Conservation (phyloP, 2,888 invertebrate genomes). For the Plebejus anna region DNA sequence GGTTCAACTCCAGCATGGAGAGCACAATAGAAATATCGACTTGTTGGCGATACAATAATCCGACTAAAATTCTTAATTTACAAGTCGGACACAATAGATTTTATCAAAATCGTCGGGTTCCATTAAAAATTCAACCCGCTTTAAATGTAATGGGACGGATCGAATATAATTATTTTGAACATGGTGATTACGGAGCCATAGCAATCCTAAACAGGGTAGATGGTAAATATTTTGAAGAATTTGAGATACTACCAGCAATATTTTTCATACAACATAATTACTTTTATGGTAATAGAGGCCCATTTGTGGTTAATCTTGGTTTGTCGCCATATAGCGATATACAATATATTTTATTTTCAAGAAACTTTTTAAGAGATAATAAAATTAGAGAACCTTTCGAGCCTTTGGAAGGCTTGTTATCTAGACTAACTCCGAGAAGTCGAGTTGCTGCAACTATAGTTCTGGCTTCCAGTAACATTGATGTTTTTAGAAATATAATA, state of each 20-base stretch:
- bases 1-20: conserved; percentile 88
- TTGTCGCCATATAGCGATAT: conserved; percentile 91
- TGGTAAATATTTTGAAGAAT: conserved; percentile 85
- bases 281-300: conserved; percentile 92
- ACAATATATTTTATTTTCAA: conserved; percentile 90
- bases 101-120: conserved; percentile 86
- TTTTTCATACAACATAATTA: conserved; percentile 91
- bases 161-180: conserved; percentile 93
- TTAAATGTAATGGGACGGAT: conserved; percentile 88
- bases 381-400: conserved; percentile 92
- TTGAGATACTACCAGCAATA: conserved; percentile 85
- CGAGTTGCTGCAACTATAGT: conserved; percentile 96
- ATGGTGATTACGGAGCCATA: conserved; percentile 90
- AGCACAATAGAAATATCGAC: conserved; percentile 91
- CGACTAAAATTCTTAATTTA: conserved; percentile 77
- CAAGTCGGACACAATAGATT: conserved; percentile 94
- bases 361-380: conserved; percentile 93
- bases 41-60: conserved; percentile 85
- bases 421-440: conserved; percentile 91
- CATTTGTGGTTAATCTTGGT: conserved; percentile 92
- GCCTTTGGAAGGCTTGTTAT: conserved; percentile 81
- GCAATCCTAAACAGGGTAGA: conserved; percentile 88
- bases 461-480: conserved; percentile 93
- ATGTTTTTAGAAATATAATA: conserved; percentile 93
- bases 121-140: conserved; percentile 89